Evolutionary conservation across 1,140 invertebrate genomes (phyloP).

Genomic region (Mya arenaria): DNA sequence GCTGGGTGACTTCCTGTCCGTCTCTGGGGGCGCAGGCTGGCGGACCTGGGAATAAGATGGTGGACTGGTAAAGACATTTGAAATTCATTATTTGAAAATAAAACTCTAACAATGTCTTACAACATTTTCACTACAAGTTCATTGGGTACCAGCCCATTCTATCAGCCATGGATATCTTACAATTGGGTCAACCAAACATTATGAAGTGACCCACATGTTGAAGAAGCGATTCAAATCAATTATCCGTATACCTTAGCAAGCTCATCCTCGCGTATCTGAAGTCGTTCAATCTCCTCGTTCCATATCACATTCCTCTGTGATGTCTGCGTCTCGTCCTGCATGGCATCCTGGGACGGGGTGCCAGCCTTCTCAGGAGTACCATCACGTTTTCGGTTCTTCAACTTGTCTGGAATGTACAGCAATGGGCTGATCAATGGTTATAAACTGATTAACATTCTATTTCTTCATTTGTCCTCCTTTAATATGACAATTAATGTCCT

Average conservation of each 20-base stretch:
- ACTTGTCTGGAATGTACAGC: constrained; percentile 71
- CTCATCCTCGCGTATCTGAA: constrained; percentile 78
- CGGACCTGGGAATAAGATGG: constrained; percentile 58
- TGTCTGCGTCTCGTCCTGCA: constrained; percentile 63
- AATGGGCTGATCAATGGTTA: too few species aligned
- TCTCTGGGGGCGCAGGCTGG: constrained; percentile 67
- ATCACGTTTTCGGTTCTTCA: constrained; percentile 72
- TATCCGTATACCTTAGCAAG: constrained; percentile 78
- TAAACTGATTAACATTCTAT: too few species aligned
- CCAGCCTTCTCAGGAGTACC: constrained; percentile 78
- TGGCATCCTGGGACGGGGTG: constrained; percentile 74
- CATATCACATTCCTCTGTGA: constrained; percentile 73
- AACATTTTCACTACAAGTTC: too few species aligned
- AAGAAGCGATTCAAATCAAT: too few species aligned
- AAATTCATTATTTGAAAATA: too few species aligned
- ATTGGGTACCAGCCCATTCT: too few species aligned
- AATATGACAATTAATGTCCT: too few species aligned
- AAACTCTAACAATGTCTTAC: too few species aligned
- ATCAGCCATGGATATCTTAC: too few species aligned
- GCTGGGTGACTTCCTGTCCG: constrained; percentile 36
- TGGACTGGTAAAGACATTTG: not conserved
- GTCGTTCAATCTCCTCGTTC: constrained; percentile 78
- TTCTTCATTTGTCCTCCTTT: too few species aligned
- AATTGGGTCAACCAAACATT: too few species aligned
- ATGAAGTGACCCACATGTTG: too few species aligned